Percentiles rank a stretch among this genome's conserved stretches.
Conservation (phyloP, 2,888 invertebrate species). For the Zaprionus lineosus region DNA sequence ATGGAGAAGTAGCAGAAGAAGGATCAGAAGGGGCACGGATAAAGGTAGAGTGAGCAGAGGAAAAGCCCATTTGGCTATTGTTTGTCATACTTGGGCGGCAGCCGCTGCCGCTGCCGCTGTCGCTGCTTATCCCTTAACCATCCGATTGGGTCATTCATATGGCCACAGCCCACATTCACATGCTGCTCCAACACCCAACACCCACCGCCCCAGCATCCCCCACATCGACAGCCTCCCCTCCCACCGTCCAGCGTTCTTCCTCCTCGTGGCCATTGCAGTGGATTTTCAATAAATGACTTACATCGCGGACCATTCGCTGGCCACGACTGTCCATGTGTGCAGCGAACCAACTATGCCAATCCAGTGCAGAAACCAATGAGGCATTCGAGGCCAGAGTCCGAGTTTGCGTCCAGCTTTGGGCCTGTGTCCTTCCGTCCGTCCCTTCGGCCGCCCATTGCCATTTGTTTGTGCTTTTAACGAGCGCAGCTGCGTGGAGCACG, state of each 20-base stretch:
- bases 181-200: not conserved
- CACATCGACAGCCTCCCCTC: no score
- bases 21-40: no score
- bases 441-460: no score
- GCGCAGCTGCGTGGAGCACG: slow-evolving; percentile 61
- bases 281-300: slow-evolving; percentile 74
- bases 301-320: slow-evolving; percentile 52
- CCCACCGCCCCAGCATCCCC: slow-evolving; percentile 2
- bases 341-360: slow-evolving; percentile 2
- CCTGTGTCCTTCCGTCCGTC: not conserved
- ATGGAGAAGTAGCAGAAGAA: no score
- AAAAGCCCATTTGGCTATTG: slow-evolving; percentile 75
- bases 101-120: slow-evolving; percentile 21
- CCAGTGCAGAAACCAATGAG: not conserved
- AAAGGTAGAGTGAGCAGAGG: no score
- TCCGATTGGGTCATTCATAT: not conserved
- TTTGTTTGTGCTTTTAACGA: slow-evolving; percentile 68
- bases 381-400: not conserved
- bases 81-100: slow-evolving; percentile 65
- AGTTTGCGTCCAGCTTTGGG: no score
- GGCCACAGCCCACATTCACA: not conserved
- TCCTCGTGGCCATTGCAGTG: slow-evolving; percentile 32
- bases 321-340: slow-evolving; percentile 31
- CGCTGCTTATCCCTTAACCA: not conserved
- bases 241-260: not conserved